Base-by-base conservation (phyloP, 2,113 vertebrate species). In the Eudyptes chrysolophus region DNA sequence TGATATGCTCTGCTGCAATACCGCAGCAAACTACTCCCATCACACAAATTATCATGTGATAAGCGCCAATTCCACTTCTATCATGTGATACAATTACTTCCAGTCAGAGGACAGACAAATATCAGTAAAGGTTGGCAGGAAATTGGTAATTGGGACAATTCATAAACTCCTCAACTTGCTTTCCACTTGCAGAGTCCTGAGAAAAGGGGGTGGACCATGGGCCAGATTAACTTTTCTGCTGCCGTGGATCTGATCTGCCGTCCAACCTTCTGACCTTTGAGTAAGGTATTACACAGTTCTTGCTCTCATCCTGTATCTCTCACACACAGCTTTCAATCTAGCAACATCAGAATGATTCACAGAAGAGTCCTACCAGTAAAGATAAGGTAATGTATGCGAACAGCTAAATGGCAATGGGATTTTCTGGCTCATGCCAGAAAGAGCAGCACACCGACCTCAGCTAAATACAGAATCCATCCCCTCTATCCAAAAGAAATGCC, bases 401-500 rank as follows among this genome's bases (percentile, higher is more conserved):
- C 61, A 81, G 82, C 42, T 54, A 85, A 94, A 85, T 6, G 55
- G 70, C 84, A 83, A 49, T 3, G 26, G 29, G 75, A 86, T 81
- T 86, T 85, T 92, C 55, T 48, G 51, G 75, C 66, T 93, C 36
- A 11, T 13, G 62, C 19, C 58, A 92, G 62, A 44, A 86, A 85
- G 81, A 91, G 75, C 8, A 93, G 46, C 60, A 90, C 55, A 55
- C 7, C 1, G 1, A 86, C 51, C 62, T 87, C 42, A 51, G 81
- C 70, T 86, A 82, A 90, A 93, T 25, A 90, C 62, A 96, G 85
- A 66, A 91, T 55, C 66, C 58, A 79, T 66, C 46, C 66, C 55
- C 34, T 84, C 49, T 55, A 75, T 87, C 74, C 79, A 81, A 86
- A 92, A 94, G 54, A 94, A 93, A 92, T 38, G 89, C 46, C 70